Conservation (phyloP, 2,113 vertebrate species). For the Reinhardtius hippoglossoides region DNA sequence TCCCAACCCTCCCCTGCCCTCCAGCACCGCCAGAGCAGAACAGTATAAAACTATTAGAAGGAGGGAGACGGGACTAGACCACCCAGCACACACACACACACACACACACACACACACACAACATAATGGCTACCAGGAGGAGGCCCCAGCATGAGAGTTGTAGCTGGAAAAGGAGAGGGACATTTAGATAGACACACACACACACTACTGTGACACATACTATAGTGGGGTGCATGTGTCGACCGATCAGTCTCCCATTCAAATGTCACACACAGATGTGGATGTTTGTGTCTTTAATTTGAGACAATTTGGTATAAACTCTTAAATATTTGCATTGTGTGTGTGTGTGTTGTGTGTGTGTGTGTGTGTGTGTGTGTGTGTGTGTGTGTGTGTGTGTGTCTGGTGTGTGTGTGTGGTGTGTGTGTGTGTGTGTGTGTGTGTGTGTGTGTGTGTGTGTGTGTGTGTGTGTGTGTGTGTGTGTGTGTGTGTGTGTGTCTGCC, state of each 20-base stretch:
- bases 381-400: no score
- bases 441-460: no score
- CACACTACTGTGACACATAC: slow-evolving; percentile 35
- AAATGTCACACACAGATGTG: slow-evolving; percentile 71
- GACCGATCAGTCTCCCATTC: slow-evolving; percentile 53
- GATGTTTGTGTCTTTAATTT: slow-evolving; percentile 26
- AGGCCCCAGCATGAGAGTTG: slow-evolving; percentile 79
- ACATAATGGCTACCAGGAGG: slow-evolving; percentile 86
- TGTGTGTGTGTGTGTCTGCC: neutral
- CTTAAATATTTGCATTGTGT: slow-evolving; percentile 35
- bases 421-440: no score
- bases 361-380: slow-evolving; percentile 7
- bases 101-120: slow-evolving; percentile 76
- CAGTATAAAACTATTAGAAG: slow-evolving; percentile 87
- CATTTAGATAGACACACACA: slow-evolving; percentile 31
- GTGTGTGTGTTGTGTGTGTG: slow-evolving; percentile 6
- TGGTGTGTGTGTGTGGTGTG: no score
- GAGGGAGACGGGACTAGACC: slow-evolving; percentile 84
- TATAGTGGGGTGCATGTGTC: slow-evolving; percentile 20
- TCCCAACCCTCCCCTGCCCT: slow-evolving; percentile 80
- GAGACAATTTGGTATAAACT: slow-evolving; percentile 13
- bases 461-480: no score
- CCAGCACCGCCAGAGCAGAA: slow-evolving; percentile 91
- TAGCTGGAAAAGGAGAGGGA: slow-evolving; percentile 73
- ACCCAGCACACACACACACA: slow-evolving; percentile 87